Conservation (phyloP, 2,113 vertebrate genomes). For the Cricetomys ansorgei region DNA sequence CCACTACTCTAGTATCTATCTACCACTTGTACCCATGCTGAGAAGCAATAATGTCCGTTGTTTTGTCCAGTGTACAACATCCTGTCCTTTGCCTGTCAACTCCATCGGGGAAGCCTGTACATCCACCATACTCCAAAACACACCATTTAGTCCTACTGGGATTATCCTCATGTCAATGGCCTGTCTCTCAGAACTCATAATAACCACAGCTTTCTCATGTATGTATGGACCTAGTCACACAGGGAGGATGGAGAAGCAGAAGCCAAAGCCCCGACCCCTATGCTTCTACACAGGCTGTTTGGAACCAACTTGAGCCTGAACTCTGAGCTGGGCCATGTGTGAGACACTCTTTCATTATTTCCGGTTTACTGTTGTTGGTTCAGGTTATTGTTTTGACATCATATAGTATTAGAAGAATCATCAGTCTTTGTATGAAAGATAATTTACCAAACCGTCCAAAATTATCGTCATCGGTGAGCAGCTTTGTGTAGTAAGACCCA, state of each 20-base stretch:
- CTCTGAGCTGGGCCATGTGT: background rate
- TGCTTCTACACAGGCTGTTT: background rate
- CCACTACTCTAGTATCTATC: background rate
- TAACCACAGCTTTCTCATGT: background rate
- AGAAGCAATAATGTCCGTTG: background rate
- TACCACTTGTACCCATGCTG: background rate
- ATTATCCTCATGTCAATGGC: background rate
- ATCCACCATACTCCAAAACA: background rate
- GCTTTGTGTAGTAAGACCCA: background rate
- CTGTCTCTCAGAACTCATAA: slow-evolving; percentile 4
- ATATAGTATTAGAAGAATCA: background rate
- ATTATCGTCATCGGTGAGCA: background rate
- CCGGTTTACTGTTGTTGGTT: background rate
- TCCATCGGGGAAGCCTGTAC: background rate
- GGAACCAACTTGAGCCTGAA: background rate
- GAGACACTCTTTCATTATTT: background rate
- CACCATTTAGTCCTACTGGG: background rate
- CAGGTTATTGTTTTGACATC: background rate
- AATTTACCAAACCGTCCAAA: background rate
- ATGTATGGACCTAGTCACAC: background rate
- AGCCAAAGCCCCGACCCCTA: background rate
- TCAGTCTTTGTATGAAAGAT: background rate
- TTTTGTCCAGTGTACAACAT: background rate
- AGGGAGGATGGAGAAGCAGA: background rate
- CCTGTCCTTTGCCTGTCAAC: background rate